Conservation (phyloP, 2,888 invertebrate genomes). For the Papilio demoleus region DNA sequence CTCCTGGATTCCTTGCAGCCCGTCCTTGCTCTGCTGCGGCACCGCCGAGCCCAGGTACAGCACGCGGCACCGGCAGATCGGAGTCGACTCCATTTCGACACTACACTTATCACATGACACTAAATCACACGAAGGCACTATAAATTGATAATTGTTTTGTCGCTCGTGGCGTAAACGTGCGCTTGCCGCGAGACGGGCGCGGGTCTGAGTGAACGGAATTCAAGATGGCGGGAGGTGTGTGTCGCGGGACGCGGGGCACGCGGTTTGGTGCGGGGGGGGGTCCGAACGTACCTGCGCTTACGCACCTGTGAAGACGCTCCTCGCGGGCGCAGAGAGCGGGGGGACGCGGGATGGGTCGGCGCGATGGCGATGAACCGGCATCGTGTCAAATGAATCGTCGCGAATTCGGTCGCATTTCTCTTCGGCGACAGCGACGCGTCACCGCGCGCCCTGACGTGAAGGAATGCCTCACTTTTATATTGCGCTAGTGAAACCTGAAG, state of each 20-base stretch:
- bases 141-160: conserved; percentile 53
- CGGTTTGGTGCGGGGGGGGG: conserved; percentile 44
- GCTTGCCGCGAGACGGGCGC: conserved; percentile 75
- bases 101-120: conserved; percentile 79
- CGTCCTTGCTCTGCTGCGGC: conserved; percentile 98
- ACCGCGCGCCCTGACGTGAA: conserved; percentile 64
- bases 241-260: conserved; percentile 49
- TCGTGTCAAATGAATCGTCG: conserved; percentile 78
- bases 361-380: conserved; percentile 77
- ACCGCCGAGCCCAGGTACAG: conserved; percentile 98
- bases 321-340: conserved; percentile 48
- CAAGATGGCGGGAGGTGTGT: conserved; percentile 72
- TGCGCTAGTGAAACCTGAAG: conserved; percentile 76
- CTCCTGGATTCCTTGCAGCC: conserved; percentile 98
- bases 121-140: conserved; percentile 66
- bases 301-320: conserved; percentile 75
- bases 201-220: conserved; percentile 81
- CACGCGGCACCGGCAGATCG: conserved; percentile 98
- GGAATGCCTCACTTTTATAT: conserved; percentile 73
- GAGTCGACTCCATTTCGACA: conserved; percentile 89
- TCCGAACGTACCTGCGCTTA: conserved; percentile 67
- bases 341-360: conserved; percentile 48
- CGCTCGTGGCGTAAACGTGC: conserved; percentile 63
- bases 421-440: conserved; percentile 57
- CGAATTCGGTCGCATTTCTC: conserved; percentile 81